These are phyloP conservation scores for Macquaria ambigua DNA, from an alignment of 2,113 vertebrate genomes.

Conservation along the genomic window DNA sequence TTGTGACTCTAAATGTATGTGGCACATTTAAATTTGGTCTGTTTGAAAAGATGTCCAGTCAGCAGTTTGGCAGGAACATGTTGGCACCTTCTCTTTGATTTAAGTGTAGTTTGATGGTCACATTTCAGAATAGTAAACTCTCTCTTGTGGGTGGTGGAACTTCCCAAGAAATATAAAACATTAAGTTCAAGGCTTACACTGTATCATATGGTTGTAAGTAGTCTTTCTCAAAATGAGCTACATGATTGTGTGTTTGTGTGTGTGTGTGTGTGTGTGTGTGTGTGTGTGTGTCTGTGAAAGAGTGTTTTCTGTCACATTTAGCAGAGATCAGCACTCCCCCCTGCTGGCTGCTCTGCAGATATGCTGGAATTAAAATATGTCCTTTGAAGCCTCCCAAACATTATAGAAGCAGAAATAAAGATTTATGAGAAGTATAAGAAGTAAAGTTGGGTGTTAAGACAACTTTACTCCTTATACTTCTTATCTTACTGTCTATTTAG, in stretches of 20 bases:
- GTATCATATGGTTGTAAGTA: slow-evolving; percentile 15
- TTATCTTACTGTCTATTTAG: too few species aligned
- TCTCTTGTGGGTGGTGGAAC: neutral
- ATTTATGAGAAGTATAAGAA: neutral
- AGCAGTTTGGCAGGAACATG: neutral
- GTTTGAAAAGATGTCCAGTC: neutral
- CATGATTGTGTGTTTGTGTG: slow-evolving; percentile 5
- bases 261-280: slow-evolving; percentile 1
- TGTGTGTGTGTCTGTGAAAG: neutral
- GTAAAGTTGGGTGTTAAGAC: too few species aligned
- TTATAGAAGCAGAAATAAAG: neutral
- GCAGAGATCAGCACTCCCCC: slow-evolving; percentile 81
- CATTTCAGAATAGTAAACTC: slow-evolving; percentile 12
- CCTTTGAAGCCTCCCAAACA: slow-evolving; percentile 18
- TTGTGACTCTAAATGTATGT: neutral
- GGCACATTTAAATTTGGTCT: neutral
- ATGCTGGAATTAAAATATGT: slow-evolving; percentile 17
- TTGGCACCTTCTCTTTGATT: neutral
- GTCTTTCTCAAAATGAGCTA: slow-evolving; percentile 11
- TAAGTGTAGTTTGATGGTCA: slow-evolving; percentile 26
- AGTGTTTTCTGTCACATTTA: slow-evolving; percentile 51
- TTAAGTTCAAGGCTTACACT: neutral
- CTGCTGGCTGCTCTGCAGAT: slow-evolving; percentile 72
- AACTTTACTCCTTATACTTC: too few species aligned
- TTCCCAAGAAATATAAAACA: neutral